These are phyloP conservation scores for Leptodirus hochenwartii DNA, from an alignment of 2,888 invertebrate genomes.

Conservation along the genomic window DNA sequence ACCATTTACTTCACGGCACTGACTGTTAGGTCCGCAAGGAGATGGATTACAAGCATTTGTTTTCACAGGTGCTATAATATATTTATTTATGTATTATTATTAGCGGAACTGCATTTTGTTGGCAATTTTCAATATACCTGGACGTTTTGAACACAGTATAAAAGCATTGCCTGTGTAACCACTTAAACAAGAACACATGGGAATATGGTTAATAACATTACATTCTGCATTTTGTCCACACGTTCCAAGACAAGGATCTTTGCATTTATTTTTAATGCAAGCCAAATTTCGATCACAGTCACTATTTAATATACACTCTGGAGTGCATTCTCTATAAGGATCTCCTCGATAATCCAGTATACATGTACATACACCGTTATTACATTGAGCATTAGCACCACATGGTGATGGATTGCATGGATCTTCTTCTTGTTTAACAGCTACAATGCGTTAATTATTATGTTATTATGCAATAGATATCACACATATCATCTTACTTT, in stretches of 20 bases:
- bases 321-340: slow-evolving; percentile 48
- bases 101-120: too few species aligned
- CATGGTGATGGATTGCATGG: slow-evolving; percentile 58
- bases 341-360: slow-evolving; percentile 48
- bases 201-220: slow-evolving; percentile 57
- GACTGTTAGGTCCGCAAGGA: slow-evolving; percentile 34
- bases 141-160: slow-evolving; percentile 9
- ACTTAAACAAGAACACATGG: slow-evolving; percentile 54
- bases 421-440: slow-evolving; percentile 27
- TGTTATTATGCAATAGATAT: too few species aligned
- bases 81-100: too few species aligned
- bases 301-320: slow-evolving; percentile 52
- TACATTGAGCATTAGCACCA: slow-evolving; percentile 52
- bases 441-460: too few species aligned
- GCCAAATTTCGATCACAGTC: slow-evolving; percentile 52
- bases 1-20: slow-evolving; percentile 29
- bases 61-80: too few species aligned
- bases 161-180: slow-evolving; percentile 26
- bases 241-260: slow-evolving; percentile 50
- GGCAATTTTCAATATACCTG: slow-evolving; percentile 3
- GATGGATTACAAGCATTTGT: too few species aligned
- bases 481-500: slow-evolving; percentile 10
- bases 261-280: slow-evolving; percentile 55
- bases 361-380: slow-evolving; percentile 54
- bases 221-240: slow-evolving; percentile 59